A percentile compares a stretch with the other conserved stretches of the same genome.
Conservation (phyloP, 2,888 invertebrate genomes). For the Cheilosia vernalis region DNA sequence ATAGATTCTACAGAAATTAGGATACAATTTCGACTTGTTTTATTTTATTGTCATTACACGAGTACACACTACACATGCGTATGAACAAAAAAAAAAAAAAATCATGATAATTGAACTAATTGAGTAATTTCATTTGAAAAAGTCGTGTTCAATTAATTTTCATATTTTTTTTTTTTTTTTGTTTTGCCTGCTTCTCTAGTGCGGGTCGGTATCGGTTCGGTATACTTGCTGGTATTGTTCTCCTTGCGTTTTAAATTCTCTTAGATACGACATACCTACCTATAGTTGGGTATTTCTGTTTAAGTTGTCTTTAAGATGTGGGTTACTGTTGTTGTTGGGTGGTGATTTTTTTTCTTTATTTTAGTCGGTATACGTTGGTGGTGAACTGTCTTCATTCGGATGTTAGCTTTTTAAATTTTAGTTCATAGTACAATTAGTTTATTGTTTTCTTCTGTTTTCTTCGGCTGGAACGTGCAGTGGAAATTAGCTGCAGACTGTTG, state of each 20-base stretch:
- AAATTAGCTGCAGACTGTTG: constrained; percentile 35
- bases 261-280: neutral
- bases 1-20: constrained; percentile 53
- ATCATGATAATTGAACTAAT: constrained; percentile 78
- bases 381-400: constrained; percentile 16
- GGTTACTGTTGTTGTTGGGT: constrained; percentile 6
- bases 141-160: constrained; percentile 77
- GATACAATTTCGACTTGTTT: constrained; percentile 32
- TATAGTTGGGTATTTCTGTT: neutral
- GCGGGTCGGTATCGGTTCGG: neutral
- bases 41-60: constrained; percentile 54
- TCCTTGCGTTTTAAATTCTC: constrained; percentile 36
- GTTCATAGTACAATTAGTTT: constrained; percentile 48
- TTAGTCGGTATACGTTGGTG: constrained; percentile 16
- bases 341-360: neutral
- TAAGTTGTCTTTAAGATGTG: neutral
- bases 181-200: too few species aligned
- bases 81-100: constrained; percentile 58
- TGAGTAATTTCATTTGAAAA: constrained; percentile 78
- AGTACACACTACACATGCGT: constrained; percentile 62
- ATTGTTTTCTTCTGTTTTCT: constrained; percentile 6
- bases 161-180: constrained; percentile 51
- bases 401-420: constrained; percentile 51
- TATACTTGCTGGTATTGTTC: constrained; percentile 27
- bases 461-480: constrained; percentile 40